phyloP scores from a whole-genome alignment of 2,797 vertebrate species.

The Protonibea diacanthus region DNA sequence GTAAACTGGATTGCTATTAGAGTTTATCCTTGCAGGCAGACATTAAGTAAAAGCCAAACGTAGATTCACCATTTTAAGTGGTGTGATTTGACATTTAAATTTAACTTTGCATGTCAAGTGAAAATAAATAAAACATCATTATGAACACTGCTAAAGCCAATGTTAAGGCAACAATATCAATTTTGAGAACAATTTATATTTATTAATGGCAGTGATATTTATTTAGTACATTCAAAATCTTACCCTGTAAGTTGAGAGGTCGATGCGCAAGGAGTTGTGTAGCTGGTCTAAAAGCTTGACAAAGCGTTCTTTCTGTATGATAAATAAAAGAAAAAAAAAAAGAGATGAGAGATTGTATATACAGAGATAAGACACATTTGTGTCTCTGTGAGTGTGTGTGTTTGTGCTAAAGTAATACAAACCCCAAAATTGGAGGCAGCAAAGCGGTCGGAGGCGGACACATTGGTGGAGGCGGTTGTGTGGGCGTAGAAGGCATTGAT shows the following conservation, averaged over 20 bases:
- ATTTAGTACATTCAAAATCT: constrained; percentile 44
- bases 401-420: constrained; percentile 53
- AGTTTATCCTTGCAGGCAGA: background rate
- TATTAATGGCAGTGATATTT: background rate
- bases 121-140: background rate
- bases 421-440: constrained; percentile 99
- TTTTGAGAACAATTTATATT: background rate
- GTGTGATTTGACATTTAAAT: too few species aligned
- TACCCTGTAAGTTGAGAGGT: constrained; percentile 97
- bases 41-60: background rate
- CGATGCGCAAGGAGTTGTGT: constrained; percentile 97
- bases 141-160: background rate
- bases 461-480: constrained; percentile 97
- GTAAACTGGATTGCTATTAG: background rate
- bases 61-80: too few species aligned
- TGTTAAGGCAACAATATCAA: background rate
- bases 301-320: constrained; percentile 95
- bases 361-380: background rate
- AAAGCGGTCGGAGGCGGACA: constrained; percentile 97
- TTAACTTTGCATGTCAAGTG: too few species aligned
- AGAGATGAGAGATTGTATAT: background rate
- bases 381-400: background rate
- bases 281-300: constrained; percentile 98
- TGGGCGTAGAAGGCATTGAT: constrained; percentile 99
- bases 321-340: background rate